These are phyloP conservation scores for Taenaris catops DNA, from an alignment of 2,888 invertebrate genomes.

Conservation along the genomic window DNA sequence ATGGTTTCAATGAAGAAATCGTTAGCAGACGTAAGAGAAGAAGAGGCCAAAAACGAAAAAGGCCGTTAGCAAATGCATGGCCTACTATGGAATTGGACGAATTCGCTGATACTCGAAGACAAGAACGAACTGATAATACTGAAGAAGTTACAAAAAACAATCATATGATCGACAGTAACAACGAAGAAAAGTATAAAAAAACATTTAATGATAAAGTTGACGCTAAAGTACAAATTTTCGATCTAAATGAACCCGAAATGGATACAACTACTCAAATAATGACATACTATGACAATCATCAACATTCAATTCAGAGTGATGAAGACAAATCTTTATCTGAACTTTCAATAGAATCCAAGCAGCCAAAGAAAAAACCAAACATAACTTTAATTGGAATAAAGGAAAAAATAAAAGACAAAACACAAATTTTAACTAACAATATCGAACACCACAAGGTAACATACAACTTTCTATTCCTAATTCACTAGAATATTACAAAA, in stretches of 20 bases:
- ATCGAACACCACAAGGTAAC: conserved; percentile 37
- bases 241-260: conserved; percentile 18
- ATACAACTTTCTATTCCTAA: conserved; percentile 11
- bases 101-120: conserved; percentile 29
- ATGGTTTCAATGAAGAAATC: conserved; percentile 56
- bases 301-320: conserved; percentile 6
- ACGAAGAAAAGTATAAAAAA: conserved; percentile 15
- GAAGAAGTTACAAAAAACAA: conserved; percentile 22
- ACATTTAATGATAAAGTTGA: conserved; percentile 11
- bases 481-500: too few species aligned
- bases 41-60: conserved; percentile 51
- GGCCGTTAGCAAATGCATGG: conserved; percentile 39
- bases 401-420: conserved; percentile 28
- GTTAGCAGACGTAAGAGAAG: conserved; percentile 51
- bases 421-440: conserved; percentile 20
- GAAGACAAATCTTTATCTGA: conserved; percentile 53
- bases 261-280: conserved; percentile 7
- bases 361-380: conserved; percentile 7
- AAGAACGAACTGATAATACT: conserved; percentile 24
- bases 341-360: conserved; percentile 42
- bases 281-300: neutral
- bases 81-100: conserved; percentile 46
- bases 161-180: conserved; percentile 15
- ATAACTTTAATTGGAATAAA: conserved; percentile 12
- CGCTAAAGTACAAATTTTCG: conserved; percentile 15